Base-by-base conservation (phyloP, 2,113 vertebrate species). In the Bos javanicus region DNA sequence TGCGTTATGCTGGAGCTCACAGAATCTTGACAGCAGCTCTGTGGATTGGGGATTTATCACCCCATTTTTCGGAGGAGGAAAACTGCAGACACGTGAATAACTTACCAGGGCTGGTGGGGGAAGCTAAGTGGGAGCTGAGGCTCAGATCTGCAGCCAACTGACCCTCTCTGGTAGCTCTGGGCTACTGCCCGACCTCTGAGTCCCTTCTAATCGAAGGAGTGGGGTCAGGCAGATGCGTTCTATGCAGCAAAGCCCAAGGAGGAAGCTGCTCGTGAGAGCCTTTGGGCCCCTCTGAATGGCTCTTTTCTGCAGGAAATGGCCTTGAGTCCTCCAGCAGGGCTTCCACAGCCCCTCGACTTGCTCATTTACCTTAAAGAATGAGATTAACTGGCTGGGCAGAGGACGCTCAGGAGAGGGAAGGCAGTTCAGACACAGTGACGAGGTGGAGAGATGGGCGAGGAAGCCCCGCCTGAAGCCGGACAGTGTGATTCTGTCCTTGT, bases 371-470 rank as follows among this genome's bases (percentile, higher is more conserved):
- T 57, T 92, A 17, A 25, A 71, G 60, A 90, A 39, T 3, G 2
- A 81, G 81, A 10, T 81, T 71, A 94, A 78, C 81, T 28, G 33
- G 94, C 94, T 46, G 80, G 88, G 96, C 87, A 64, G 85, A 84
- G 96, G 52, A 92, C 59, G n/a, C 84, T 59, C 43, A 50, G 83
- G 56, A 36, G 90, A 85, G 96, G n/a, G 80, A 84, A 90, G 91
- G 74, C 17, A 33, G 64, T 60, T n/a, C 19, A 28, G 57, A 17
- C 2, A 3, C 59, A n/a, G 71, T 25, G 56, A 12, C 0, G 0
- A 52, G 64, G 28, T 54, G 13, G 43, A 56, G 52, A 43, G 33
- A 16, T 0, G 1, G 30, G 46, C 5, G 0, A 54, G 54, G 78
- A 17, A 25, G 28, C 10, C 50, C 6, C 1, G 10, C 81, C 23